Percentiles rank a stretch among this genome's conserved stretches.
phyloP scores from a whole-genome alignment of 1,140 invertebrate species.

The Diachasmimorpha longicaudata region DNA sequence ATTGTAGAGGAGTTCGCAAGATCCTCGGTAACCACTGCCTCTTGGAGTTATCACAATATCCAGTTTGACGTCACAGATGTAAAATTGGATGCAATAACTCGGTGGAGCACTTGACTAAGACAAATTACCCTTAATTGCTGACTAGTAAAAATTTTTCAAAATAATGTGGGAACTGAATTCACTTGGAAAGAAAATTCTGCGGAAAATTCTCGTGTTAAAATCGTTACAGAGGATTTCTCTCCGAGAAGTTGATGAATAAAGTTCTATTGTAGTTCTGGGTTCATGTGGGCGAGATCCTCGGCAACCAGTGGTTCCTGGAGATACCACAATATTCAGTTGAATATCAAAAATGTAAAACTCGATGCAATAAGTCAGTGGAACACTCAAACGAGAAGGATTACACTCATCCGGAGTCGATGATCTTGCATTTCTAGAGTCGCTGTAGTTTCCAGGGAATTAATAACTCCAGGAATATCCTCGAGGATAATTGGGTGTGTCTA shows the following conservation, averaged over 20 bases:
- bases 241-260: too few relatives aligned
- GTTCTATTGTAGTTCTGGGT: neutral
- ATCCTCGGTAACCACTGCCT: neutral
- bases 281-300: too few relatives aligned
- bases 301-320: neutral
- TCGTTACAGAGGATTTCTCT: too few relatives aligned
- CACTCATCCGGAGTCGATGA: neutral
- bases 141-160: too few relatives aligned
- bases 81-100: neutral
- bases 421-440: neutral
- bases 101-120: neutral
- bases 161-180: too few relatives aligned
- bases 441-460: neutral
- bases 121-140: neutral
- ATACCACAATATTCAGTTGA: neutral
- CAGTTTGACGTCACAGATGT: neutral
- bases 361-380: neutral
- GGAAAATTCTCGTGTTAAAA: too few relatives aligned
- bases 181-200: too few relatives aligned
- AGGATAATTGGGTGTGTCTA: neutral
- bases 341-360: neutral
- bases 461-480: neutral
- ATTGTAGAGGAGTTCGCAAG: neutral
- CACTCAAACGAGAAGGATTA: neutral
- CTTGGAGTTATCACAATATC: neutral